These are phyloP conservation scores for Hippocampus comes DNA, from an alignment of 2,113 vertebrate species.

Conservation along the genomic window DNA sequence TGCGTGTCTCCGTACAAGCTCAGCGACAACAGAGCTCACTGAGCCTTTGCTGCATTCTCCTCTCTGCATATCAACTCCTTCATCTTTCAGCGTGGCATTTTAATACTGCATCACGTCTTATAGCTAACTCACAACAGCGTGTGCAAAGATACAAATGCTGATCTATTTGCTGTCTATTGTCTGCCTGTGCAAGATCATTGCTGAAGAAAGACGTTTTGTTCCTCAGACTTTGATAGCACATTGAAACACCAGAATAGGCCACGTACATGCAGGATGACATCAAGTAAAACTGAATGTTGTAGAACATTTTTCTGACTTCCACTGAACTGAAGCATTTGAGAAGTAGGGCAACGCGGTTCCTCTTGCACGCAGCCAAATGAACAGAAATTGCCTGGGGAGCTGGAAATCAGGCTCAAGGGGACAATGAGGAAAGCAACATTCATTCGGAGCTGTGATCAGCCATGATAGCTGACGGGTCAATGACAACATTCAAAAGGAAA, in stretches of 20 bases:
- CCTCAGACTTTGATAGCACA: conserved; percentile 18
- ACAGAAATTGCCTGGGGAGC: conserved; percentile 60
- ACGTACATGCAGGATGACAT: conserved; percentile 15
- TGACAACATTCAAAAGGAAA: conserved; percentile 59
- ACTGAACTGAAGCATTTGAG: conserved; percentile 38
- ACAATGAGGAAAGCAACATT: conserved; percentile 51
- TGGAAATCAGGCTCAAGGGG: conserved; percentile 53
- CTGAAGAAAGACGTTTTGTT: conserved; percentile 19
- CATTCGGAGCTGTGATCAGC: conserved; percentile 57
- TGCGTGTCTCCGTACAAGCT: conserved; percentile 22
- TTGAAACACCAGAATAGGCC: conserved; percentile 11
- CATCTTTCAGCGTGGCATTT: conserved; percentile 50
- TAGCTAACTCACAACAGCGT: conserved; percentile 36
- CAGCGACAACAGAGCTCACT: conserved; percentile 31
- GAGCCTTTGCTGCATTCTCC: conserved; percentile 30
- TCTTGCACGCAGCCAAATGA: conserved; percentile 57
- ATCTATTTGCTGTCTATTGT: conserved; percentile 36
- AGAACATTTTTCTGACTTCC: conserved; percentile 30
- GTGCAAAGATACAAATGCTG: conserved; percentile 40
- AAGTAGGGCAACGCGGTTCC: conserved; percentile 53
- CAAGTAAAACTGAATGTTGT: conserved; percentile 24
- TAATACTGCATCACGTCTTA: conserved; percentile 30
- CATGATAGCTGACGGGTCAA: conserved; percentile 61
- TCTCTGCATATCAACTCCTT: conserved; percentile 49
- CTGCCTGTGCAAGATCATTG: conserved; percentile 30